Percentiles rank a stretch among this genome's conserved stretches.
Conservation (phyloP, 2,888 invertebrate genomes). For the Cephus runcator region DNA sequence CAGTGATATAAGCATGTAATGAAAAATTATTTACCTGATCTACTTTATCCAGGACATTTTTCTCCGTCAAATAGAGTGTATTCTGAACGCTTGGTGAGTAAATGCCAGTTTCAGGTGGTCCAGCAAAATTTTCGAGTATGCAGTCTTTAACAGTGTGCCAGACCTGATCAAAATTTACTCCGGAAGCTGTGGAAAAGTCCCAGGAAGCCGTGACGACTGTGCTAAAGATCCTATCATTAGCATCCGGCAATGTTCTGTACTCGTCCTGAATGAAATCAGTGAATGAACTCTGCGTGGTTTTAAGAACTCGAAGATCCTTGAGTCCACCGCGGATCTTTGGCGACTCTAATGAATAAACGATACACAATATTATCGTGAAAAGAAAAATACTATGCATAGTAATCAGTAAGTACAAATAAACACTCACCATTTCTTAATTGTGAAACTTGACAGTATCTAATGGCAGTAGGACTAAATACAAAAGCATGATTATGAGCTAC, state of each 20-base stretch:
- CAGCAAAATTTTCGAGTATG: slow-evolving; percentile 81
- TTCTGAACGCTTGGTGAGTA: slow-evolving; percentile 84
- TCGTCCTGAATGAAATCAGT: slow-evolving; percentile 83
- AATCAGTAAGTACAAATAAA: slow-evolving; percentile 7
- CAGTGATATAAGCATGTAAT: no score
- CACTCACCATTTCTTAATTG: slow-evolving; percentile 75
- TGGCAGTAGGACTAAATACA: slow-evolving; percentile 75
- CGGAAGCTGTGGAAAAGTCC: slow-evolving; percentile 75
- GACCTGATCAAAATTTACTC: slow-evolving; percentile 76
- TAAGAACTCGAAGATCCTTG: slow-evolving; percentile 77
- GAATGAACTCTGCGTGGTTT: slow-evolving; percentile 85
- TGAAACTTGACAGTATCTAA: slow-evolving; percentile 76
- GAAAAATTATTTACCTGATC: slow-evolving; percentile 69
- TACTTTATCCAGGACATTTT: slow-evolving; percentile 75
- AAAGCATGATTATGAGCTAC: slow-evolving; percentile 81
- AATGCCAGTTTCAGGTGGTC: slow-evolving; percentile 77
- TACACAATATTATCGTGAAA: slow-evolving; percentile 10
- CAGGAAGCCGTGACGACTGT: slow-evolving; percentile 81
- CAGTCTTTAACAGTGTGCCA: slow-evolving; percentile 79
- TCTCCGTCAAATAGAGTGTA: slow-evolving; percentile 79
- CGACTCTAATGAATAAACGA: slow-evolving; percentile 60
- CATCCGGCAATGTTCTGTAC: slow-evolving; percentile 80
- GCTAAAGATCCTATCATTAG: slow-evolving; percentile 81
- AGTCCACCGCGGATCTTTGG: slow-evolving; percentile 76
- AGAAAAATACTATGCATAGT: neutral